A percentile compares a stretch with the other conserved stretches of the same genome.
Evolutionary conservation across 2,113 vertebrate species (phyloP).

Genomic region (Melanocharis versteri): DNA sequence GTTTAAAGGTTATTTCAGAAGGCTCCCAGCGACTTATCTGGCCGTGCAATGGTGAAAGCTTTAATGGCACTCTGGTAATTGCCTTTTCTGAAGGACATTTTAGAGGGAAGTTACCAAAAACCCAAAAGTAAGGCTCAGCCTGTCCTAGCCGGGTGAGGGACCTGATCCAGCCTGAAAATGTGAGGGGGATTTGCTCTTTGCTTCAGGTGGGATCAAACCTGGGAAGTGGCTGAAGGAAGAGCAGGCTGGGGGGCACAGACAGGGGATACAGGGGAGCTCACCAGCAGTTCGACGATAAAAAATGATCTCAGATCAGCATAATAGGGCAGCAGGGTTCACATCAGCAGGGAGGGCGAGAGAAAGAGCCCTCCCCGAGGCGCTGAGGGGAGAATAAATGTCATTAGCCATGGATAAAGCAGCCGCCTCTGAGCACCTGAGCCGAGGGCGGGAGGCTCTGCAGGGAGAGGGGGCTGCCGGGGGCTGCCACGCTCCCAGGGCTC

Average conservation of each 20-base stretch:
- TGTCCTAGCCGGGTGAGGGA: fast-evolving
- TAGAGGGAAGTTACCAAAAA: neutral
- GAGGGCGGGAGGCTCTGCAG: neutral
- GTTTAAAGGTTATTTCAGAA: constrained; percentile 54
- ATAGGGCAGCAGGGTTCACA: neutral
- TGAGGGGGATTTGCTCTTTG: neutral
- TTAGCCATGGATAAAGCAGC: neutral
- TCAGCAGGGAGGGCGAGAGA: neutral
- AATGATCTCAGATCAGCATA: neutral
- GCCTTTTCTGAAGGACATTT: neutral
- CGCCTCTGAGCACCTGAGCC: neutral
- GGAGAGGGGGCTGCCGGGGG: neutral
- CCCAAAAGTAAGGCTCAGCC: neutral
- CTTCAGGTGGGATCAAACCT: neutral
- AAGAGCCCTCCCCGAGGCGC: neutral
- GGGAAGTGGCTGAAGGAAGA: neutral
- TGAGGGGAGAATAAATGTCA: neutral
- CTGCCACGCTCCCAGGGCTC: neutral
- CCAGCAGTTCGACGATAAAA: neutral
- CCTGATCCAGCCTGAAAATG: neutral
- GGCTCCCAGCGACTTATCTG: neutral
- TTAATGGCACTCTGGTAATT: constrained; percentile 35
- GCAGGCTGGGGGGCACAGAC: neutral
- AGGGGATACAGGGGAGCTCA: neutral
- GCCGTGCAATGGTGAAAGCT: neutral